Evolutionary conservation across 2,888 invertebrate species (phyloP).

Genomic region (Psococerastis gibbosa): DNA sequence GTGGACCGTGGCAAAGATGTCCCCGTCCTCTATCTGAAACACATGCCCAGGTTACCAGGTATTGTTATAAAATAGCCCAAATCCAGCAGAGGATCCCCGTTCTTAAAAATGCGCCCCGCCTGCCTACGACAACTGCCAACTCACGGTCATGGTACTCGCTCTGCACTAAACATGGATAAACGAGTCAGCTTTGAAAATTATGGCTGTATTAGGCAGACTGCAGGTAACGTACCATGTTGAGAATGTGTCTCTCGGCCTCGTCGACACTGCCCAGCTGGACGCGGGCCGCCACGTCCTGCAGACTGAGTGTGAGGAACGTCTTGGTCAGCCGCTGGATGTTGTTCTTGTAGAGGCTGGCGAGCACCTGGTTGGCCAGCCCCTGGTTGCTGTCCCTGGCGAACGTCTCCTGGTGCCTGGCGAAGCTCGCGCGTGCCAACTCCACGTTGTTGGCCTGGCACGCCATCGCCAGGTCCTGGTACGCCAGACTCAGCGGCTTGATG

Average conservation of each 20-base stretch:
- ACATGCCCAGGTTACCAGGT: no score
- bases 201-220: background rate
- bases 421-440: constrained; percentile 43
- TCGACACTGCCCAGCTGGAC: constrained; percentile 67
- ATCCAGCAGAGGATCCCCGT: no score
- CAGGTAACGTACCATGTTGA: constrained; percentile 62
- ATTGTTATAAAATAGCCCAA: no score
- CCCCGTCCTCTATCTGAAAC: constrained; percentile 79
- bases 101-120: no score
- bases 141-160: no score
- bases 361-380: constrained; percentile 48
- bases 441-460: constrained; percentile 62
- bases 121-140: no score
- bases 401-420: constrained; percentile 61
- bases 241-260: constrained; percentile 83
- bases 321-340: constrained; percentile 92
- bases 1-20: constrained; percentile 92
- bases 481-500: constrained; percentile 64
- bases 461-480: constrained; percentile 72
- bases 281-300: constrained; percentile 75
- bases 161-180: no score
- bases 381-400: constrained; percentile 41
- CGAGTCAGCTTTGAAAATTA: no score
- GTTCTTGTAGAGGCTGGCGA: constrained; percentile 80
- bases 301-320: constrained; percentile 76